Percentiles rank a stretch among this genome's conserved stretches.
Evolutionary conservation across 2,113 vertebrate genomes (phyloP).

Genomic region (Lamprotornis superbus): DNA sequence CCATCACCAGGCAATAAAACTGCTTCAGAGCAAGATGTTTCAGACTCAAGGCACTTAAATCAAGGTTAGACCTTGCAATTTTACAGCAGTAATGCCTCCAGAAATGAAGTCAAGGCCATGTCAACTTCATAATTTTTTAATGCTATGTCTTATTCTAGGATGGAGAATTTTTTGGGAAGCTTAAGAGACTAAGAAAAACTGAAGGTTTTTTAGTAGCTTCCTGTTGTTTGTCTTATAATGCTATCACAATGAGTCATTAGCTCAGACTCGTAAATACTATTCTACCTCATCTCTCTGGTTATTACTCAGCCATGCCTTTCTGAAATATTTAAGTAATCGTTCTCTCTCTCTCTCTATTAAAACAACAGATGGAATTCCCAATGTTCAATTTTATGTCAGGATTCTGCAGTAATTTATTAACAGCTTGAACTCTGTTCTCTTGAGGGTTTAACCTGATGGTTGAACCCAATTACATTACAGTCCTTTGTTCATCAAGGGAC

Average conservation of each 20-base stretch:
- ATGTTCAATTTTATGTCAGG: conserved; percentile 45
- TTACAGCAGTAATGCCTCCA: not conserved
- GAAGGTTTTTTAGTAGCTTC: not conserved
- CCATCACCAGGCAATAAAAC: not conserved
- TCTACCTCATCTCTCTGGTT: not conserved
- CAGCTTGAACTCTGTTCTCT: conserved; percentile 58
- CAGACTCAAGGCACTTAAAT: not conserved
- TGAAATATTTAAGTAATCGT: conserved; percentile 44
- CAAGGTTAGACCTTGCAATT: not conserved
- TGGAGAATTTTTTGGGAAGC: not conserved
- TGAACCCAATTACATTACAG: conserved; percentile 69
- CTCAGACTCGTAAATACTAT: not conserved
- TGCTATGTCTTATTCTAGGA: not conserved
- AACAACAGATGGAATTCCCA: conserved; percentile 64
- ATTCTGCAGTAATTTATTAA: conserved; percentile 65
- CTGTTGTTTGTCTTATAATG: not conserved
- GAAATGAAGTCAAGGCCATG: not conserved
- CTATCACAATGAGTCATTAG: not conserved
- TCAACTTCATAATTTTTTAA: not conserved
- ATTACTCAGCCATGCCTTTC: conserved; percentile 6
- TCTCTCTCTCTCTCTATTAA: conserved; percentile 44
- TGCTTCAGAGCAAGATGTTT: not conserved
- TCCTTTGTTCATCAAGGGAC: conserved; percentile 61
- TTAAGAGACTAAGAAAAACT: not conserved
- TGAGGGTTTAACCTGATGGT: conserved; percentile 49